These are phyloP conservation scores for Takifugu ocellatus DNA, from an alignment of 2,797 vertebrate genomes.

Conservation along the genomic window DNA sequence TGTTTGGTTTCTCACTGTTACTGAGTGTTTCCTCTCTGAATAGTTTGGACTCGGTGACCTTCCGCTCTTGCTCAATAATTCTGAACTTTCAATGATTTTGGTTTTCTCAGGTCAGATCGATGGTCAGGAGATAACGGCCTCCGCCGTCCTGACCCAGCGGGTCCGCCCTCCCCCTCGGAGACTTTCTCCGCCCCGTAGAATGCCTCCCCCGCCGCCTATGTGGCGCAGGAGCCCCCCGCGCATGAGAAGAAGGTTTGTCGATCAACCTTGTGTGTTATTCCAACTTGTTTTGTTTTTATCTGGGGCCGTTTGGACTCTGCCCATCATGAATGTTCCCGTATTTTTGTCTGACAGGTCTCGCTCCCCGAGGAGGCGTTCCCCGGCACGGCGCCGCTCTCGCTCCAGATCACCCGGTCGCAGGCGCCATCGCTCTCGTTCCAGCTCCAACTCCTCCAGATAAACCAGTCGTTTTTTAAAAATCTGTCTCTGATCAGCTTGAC, in stretches of 20 bases:
- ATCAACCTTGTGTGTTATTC: background rate
- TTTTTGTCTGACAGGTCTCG: constrained; percentile 78
- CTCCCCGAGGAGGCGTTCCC: constrained; percentile 89
- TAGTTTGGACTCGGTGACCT: background rate
- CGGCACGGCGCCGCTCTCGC: constrained; percentile 84
- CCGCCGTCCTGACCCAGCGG: constrained; percentile 85
- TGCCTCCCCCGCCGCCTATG: constrained; percentile 91
- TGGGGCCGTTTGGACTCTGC: too few relatives aligned
- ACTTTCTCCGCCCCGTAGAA: constrained; percentile 87
- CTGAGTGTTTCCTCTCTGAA: background rate
- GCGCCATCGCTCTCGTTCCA: constrained; percentile 94
- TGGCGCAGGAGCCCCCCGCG: constrained; percentile 92
- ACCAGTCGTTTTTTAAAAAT: constrained; percentile 24
- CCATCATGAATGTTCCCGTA: background rate
- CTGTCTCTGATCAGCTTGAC: constrained; percentile 12
- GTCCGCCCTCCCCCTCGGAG: constrained; percentile 80
- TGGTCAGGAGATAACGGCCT: constrained; percentile 92
- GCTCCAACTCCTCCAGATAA: constrained; percentile 96
- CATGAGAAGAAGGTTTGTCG: constrained; percentile 86
- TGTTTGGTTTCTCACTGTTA: background rate
- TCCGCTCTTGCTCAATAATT: background rate
- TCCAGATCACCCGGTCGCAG: constrained; percentile 91
- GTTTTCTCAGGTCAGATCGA: constrained; percentile 87
- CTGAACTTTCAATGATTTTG: background rate
- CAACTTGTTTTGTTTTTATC: background rate